These are phyloP conservation scores for Anguilla anguilla DNA, from an alignment of 2,797 vertebrate species.

Conservation along the genomic window DNA sequence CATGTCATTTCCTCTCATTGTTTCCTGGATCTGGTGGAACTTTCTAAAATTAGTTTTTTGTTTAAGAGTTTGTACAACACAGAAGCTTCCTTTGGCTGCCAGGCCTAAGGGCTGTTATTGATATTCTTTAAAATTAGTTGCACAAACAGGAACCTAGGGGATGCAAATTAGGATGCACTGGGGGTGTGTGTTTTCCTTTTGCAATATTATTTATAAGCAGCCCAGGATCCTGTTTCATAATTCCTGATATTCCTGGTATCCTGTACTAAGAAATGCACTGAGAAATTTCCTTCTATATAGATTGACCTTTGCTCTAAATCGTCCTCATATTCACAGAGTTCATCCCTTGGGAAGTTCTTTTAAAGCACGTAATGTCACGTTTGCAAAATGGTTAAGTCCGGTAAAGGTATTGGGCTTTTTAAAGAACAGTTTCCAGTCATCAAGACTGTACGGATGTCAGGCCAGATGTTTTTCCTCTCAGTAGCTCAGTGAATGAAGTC, in stretches of 20 bases:
- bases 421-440: slow-evolving; percentile 14
- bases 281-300: slow-evolving; percentile 46
- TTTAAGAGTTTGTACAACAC: slow-evolving; percentile 79
- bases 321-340: slow-evolving; percentile 31
- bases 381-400: slow-evolving; percentile 38
- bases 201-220: slow-evolving; percentile 57
- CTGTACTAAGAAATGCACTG: slow-evolving; percentile 31
- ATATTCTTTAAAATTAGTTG: slow-evolving; percentile 62
- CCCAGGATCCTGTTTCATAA: slow-evolving; percentile 63
- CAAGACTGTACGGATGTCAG: slow-evolving; percentile 30
- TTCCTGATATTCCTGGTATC: slow-evolving; percentile 44
- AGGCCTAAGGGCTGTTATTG: slow-evolving; percentile 61
- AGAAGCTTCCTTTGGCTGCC: slow-evolving; percentile 74
- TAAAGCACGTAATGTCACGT: slow-evolving; percentile 51
- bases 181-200: slow-evolving; percentile 63
- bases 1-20: slow-evolving; percentile 88
- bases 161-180: slow-evolving; percentile 72
- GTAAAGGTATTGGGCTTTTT: slow-evolving; percentile 35
- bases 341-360: slow-evolving; percentile 42
- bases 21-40: slow-evolving; percentile 72
- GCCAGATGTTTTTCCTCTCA: slow-evolving; percentile 56
- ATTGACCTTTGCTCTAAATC: slow-evolving; percentile 51
- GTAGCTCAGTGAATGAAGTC: slow-evolving; percentile 52
- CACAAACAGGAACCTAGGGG: slow-evolving; percentile 73
- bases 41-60: slow-evolving; percentile 89